phyloP scores from a whole-genome alignment of 1,140 invertebrate species.

The Hormaphis cornu region DNA sequence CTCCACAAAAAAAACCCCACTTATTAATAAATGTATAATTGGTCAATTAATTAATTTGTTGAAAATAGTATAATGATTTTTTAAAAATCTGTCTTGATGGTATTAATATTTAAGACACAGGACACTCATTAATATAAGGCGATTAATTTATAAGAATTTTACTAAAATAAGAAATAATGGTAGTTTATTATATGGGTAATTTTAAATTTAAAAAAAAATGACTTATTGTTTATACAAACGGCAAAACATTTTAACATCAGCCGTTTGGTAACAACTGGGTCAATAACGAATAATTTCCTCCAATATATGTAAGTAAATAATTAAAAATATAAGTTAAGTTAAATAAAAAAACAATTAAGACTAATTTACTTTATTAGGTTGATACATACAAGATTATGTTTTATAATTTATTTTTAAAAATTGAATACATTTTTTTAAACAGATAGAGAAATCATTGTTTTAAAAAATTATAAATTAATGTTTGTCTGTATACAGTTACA shows the following conservation, averaged over 20 bases:
- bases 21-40: too few species aligned
- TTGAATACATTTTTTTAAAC: conserved; percentile 15
- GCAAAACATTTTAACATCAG: neutral
- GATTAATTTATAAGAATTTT: too few species aligned
- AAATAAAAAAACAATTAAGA: neutral
- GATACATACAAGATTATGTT: conserved; percentile 15
- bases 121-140: too few species aligned
- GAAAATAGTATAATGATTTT: too few species aligned
- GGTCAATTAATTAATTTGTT: too few species aligned
- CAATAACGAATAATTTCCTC: neutral
- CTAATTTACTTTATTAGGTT: neutral
- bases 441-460: conserved; percentile 15
- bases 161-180: too few species aligned
- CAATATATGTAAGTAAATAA: neutral
- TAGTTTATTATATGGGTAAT: too few species aligned
- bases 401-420: conserved; percentile 27
- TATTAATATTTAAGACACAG: too few species aligned
- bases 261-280: neutral
- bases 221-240: neutral
- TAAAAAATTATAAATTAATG: conserved; percentile 8
- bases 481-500: neutral
- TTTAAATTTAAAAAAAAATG: neutral
- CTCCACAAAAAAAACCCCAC: too few species aligned
- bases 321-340: neutral
- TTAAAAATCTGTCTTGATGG: too few species aligned